These are phyloP conservation scores for Pyrrhosoma nymphula DNA, from an alignment of 2,888 invertebrate species.

Conservation along the genomic window DNA sequence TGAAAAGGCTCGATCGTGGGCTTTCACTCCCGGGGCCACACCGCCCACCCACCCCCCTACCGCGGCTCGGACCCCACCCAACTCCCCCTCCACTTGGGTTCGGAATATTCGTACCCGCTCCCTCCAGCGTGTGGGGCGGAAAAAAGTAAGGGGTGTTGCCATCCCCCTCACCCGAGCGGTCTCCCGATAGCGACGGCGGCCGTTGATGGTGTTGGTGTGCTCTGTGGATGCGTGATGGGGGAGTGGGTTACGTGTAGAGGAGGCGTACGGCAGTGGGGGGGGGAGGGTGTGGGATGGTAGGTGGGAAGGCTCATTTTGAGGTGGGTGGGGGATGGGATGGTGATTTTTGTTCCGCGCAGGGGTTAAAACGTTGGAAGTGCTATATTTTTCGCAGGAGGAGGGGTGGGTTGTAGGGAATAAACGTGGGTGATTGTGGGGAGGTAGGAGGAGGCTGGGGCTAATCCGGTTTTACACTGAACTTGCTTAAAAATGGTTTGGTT, in stretches of 20 bases:
- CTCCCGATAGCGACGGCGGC: not conserved
- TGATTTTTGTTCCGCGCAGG: conserved; percentile 59
- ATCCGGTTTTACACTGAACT: conserved; percentile 66
- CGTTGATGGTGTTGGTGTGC: not conserved
- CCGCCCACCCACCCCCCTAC: not conserved
- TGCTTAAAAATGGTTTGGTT: conserved; percentile 37
- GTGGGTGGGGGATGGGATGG: not conserved
- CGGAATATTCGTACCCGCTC: conserved; percentile 11
- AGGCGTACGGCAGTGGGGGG: not conserved
- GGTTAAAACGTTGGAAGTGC: conserved; percentile 55
- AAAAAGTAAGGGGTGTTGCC: conserved; percentile 16
- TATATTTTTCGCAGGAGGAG: conserved; percentile 12
- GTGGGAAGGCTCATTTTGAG: not conserved
- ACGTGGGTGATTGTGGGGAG: not conserved
- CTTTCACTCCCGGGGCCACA: conserved; percentile 40
- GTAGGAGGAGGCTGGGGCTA: conserved; percentile 8
- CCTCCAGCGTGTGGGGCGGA: not conserved
- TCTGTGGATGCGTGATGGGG: not conserved
- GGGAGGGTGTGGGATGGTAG: not conserved
- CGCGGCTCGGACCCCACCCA: not conserved
- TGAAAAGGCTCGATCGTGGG: conserved; percentile 22
- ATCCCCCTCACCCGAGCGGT: not conserved
- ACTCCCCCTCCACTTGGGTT: not conserved
- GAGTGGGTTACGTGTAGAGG: not conserved
- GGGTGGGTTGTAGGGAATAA: conserved; percentile 29